Evolutionary conservation across 2,888 invertebrate genomes (phyloP).

Genomic region (Agrotis exclamationis): DNA sequence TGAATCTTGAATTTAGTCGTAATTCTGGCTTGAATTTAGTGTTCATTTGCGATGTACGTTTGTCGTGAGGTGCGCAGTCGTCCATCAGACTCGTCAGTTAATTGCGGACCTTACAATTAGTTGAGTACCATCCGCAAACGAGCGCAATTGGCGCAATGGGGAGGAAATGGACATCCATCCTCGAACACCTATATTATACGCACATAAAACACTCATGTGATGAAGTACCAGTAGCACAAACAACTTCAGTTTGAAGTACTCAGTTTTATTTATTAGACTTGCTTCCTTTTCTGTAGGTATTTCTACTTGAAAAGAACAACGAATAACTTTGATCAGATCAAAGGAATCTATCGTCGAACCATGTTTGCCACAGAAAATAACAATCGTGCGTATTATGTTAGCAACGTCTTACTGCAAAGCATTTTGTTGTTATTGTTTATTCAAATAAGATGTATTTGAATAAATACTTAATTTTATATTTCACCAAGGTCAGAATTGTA

Average conservation of each 20-base stretch:
- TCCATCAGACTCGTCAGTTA: constrained; percentile 78
- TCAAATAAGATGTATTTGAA: constrained; percentile 38
- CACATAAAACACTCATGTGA: constrained; percentile 57
- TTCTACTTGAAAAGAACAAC: background rate
- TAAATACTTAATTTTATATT: constrained; percentile 33
- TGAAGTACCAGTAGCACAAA: constrained; percentile 31
- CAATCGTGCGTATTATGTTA: constrained; percentile 40
- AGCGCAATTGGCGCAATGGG: constrained; percentile 89
- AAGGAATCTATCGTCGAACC: background rate
- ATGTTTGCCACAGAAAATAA: constrained; percentile 24
- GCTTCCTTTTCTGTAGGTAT: background rate
- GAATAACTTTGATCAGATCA: constrained; percentile 3
- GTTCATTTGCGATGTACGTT: constrained; percentile 32
- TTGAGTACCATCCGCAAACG: constrained; percentile 83
- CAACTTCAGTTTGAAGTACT: constrained; percentile 22
- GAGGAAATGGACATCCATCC: constrained; percentile 87
- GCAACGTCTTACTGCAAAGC: constrained; percentile 36
- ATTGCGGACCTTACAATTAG: constrained; percentile 87
- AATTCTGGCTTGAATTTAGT: constrained; percentile 17
- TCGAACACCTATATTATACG: constrained; percentile 72
- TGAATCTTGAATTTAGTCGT: too few species aligned
- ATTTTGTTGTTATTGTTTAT: constrained; percentile 37
- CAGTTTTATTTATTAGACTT: constrained; percentile 1
- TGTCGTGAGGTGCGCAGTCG: constrained; percentile 75
- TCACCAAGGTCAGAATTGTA: constrained; percentile 21